A percentile compares a stretch with the other conserved stretches of the same genome.
These are phyloP conservation scores for Holocentrus rufus DNA, from an alignment of 2,797 vertebrate species.

Conservation along the genomic window DNA sequence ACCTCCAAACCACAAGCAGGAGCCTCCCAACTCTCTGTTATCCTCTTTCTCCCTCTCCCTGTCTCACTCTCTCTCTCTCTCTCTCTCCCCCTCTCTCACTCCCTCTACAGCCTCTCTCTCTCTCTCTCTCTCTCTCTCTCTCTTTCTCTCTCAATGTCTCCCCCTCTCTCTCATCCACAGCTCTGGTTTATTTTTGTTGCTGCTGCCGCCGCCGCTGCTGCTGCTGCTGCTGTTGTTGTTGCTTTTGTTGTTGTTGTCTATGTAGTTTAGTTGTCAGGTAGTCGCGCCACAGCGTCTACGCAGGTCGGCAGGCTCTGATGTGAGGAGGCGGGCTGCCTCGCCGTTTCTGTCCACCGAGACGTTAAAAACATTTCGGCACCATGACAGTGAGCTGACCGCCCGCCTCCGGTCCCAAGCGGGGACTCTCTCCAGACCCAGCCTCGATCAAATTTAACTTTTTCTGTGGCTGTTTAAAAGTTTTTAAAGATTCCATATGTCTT, in stretches of 20 bases:
- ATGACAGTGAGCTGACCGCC: slow-evolving; percentile 28
- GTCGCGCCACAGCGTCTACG: no score
- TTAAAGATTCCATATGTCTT: no score
- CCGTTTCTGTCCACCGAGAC: not conserved
- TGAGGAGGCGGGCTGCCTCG: slow-evolving; percentile 1
- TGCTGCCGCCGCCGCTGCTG: no score
- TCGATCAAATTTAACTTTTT: not conserved
- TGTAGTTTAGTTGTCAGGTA: no score
- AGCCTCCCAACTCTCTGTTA: not conserved
- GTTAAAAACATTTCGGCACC: slow-evolving; percentile 40
- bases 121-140: slow-evolving; percentile 2
- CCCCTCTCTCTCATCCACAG: not conserved
- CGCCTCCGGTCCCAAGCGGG: no score
- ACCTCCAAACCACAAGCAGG: slow-evolving; percentile 41
- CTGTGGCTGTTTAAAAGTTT: no score
- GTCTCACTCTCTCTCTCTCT: not conserved
- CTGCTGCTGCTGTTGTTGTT: no score
- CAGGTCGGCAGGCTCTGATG: not conserved
- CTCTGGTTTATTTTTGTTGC: no score
- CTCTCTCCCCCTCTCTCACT: not conserved
- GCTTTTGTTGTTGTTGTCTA: no score
- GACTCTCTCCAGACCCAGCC: not conserved
- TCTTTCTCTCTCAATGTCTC: not conserved
- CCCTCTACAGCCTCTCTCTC: not conserved
- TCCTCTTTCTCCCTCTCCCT: not conserved